Conservation (phyloP, 2,797 vertebrate species). For the Diceros bicornis region DNA sequence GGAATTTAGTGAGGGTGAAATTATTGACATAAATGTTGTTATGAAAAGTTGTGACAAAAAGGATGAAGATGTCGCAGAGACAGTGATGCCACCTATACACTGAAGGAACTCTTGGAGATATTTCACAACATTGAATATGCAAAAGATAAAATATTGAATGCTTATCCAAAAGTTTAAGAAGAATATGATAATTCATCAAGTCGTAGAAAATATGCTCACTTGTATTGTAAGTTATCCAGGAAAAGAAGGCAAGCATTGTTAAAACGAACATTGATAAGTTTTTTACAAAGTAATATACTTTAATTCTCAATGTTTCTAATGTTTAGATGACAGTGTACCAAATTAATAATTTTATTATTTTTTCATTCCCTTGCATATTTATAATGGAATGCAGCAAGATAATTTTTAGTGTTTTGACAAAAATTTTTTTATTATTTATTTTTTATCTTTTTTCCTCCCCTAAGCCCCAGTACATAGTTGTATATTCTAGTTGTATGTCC, state of each 20-base stretch:
- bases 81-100: background rate
- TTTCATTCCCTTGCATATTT: background rate
- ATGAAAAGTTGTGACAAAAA: background rate
- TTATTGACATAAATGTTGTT: background rate
- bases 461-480: too few species aligned
- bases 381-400: background rate
- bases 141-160: background rate
- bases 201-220: background rate
- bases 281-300: constrained; percentile 13
- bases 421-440: background rate
- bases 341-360: constrained; percentile 48
- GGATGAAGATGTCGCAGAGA: background rate
- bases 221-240: background rate
- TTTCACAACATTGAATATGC: background rate
- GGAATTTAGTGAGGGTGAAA: background rate
- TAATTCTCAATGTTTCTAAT: constrained; percentile 14
- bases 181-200: background rate
- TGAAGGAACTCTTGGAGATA: background rate
- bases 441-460: too few species aligned
- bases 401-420: constrained; percentile 1
- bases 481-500: too few species aligned
- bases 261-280: background rate
- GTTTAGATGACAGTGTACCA: background rate
- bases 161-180: constrained; percentile 25
- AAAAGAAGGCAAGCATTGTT: background rate